A percentile compares a stretch with the other conserved stretches of the same genome.
These are phyloP conservation scores for Myotis findleyi DNA, from an alignment of 2,797 vertebrate species.

Conservation along the genomic window DNA sequence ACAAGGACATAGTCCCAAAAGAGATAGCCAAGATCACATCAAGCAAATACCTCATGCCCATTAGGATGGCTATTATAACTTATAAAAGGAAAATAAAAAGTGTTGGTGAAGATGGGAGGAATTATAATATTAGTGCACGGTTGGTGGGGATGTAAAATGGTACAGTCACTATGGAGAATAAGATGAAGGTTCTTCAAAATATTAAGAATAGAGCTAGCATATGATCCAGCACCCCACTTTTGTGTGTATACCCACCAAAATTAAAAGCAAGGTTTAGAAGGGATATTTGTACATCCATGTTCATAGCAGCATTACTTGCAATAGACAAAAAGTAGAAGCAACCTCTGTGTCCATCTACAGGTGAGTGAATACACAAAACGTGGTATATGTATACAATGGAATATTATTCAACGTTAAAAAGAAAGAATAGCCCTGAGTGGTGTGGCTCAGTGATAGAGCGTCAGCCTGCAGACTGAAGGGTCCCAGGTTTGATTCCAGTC, in stretches of 20 bases:
- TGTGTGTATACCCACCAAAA: not conserved
- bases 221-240: not conserved
- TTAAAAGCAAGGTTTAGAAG: not conserved
- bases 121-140: not conserved
- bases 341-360: not conserved
- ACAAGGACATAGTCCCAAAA: not conserved
- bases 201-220: not conserved
- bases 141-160: not conserved
- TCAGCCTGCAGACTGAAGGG: no score
- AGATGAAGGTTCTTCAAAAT: not conserved
- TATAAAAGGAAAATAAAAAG: not conserved
- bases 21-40: rapidly evolving
- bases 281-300: not conserved
- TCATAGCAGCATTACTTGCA: not conserved
- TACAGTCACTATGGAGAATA: not conserved
- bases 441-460: no score
- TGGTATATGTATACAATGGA: not conserved
- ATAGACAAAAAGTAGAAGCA: not conserved
- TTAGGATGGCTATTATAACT: not conserved
- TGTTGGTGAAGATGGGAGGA: not conserved
- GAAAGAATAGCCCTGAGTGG: not conserved
- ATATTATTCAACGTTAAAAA: not conserved
- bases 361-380: not conserved
- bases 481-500: no score
- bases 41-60: not conserved